Evolutionary conservation across 30 jellyfish, hydroid and myxozoan species (phyloP).

Genomic region (Haliclystus octoradiatus): DNA sequence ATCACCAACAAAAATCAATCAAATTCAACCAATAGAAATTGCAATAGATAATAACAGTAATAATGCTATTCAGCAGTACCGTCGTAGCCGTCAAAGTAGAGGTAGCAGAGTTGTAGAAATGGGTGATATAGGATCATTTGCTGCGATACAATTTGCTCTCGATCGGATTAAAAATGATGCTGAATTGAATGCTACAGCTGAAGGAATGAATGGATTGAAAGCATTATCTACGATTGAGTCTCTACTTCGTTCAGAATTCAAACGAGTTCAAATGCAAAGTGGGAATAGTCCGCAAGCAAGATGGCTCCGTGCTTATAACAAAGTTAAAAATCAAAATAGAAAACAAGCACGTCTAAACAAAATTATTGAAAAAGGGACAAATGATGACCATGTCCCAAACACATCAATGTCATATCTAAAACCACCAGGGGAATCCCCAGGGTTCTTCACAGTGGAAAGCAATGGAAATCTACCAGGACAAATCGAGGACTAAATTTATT

Average conservation of each 20-base stretch:
- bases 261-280: constrained; percentile 25
- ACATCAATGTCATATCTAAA: too few species aligned
- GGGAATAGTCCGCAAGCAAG: constrained; percentile 50
- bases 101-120: constrained; percentile 31
- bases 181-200: constrained; percentile 18
- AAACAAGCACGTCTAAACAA: neutral
- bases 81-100: constrained; percentile 32
- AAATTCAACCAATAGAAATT: constrained; percentile 44
- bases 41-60: constrained; percentile 9
- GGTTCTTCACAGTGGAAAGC: neutral
- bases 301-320: constrained; percentile 81
- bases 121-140: constrained; percentile 68
- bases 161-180: constrained; percentile 51
- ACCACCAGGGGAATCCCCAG: too few species aligned
- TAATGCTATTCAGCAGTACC: constrained; percentile 4
- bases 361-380: neutral
- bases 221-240: constrained; percentile 64
- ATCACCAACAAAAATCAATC: constrained; percentile 38
- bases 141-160: constrained; percentile 80
- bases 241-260: constrained; percentile 43
- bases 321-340: constrained; percentile 11
- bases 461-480: neutral
- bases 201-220: constrained; percentile 55
- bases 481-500: neutral
- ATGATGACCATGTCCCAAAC: neutral